Base-by-base conservation (phyloP, 2,113 vertebrate genomes). In the Cacatua alba region DNA sequence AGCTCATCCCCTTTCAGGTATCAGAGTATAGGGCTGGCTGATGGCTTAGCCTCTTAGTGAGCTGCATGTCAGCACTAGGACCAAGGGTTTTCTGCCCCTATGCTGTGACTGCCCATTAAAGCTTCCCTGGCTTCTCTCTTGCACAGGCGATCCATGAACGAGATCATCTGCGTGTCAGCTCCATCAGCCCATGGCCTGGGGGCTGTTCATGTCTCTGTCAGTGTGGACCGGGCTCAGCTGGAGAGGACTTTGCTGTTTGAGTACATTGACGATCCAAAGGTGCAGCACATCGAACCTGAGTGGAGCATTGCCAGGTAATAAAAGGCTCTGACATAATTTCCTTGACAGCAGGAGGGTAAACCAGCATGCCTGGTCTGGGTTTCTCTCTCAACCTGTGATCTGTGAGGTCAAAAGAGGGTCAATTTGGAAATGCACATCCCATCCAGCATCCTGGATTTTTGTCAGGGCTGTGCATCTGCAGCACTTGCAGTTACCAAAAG, bases 221-320 rank as follows among this genome's bases (percentile, higher is more conserved):
- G 98, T 1, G 99, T 99, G 3, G 99, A 99, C 96, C 98, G 97
- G 12, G 99, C 99, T 28, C 99, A 97, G 33, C 98, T 99, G 95
- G 98, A 98, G 72, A 98, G 97, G 93, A 99, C 96, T 25, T 93
- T 99, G 91, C 97, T 97, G 28, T 99, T 99, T 0, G 99, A 99
- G 86, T 99, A 99, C 98, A 99, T 99, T 7, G 99, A 99, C 1
- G 99, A 99, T 85, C 99, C 99, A 3, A 99, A 98, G 4, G 99
- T 99, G 37, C 98, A 98, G 91, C 98, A 99, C 80, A 98, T 99
- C 3, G 99, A 99, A 21, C 99, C 99, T 0, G 99, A 99, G 89
- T 99, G 99, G 99, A 99, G 99, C 98, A 99, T 99, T 6, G 98
- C 99, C 88, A 99, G 99, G 99, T 99, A 97, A 83, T 72, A 8